Conservation (phyloP, 2,888 invertebrate species). For the Agrilus cyanescens region DNA sequence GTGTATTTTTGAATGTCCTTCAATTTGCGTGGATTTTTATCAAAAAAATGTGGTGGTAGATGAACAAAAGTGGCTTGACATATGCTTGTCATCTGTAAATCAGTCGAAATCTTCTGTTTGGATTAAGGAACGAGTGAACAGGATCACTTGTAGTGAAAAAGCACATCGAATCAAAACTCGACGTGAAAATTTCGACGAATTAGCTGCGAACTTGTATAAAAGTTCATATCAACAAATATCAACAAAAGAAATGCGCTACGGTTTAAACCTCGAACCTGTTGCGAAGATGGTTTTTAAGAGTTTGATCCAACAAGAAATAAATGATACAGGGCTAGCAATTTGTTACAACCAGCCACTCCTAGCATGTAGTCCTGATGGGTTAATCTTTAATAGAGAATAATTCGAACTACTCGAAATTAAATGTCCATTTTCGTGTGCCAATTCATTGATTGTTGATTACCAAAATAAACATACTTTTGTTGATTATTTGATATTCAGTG, state of each 20-base stretch:
- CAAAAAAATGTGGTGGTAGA: slow-evolving; percentile 1
- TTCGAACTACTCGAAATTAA: slow-evolving; percentile 12
- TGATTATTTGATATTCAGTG: not conserved
- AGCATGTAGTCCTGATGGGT: slow-evolving; percentile 8
- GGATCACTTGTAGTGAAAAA: slow-evolving; percentile 9
- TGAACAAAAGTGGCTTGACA: slow-evolving; percentile 6
- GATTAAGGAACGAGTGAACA: slow-evolving; percentile 5
- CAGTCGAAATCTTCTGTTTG: slow-evolving; percentile 7
- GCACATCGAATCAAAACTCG: slow-evolving; percentile 10
- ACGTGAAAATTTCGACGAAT: slow-evolving; percentile 1
- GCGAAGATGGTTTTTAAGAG: slow-evolving; percentile 3
- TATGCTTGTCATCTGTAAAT: slow-evolving; percentile 4
- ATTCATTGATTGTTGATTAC: slow-evolving; percentile 8
- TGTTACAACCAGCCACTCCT: slow-evolving; percentile 4
- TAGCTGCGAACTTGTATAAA: slow-evolving; percentile 6
- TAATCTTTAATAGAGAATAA: slow-evolving; percentile 5
- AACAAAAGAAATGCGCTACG: slow-evolving; percentile 7
- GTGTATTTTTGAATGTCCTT: too few relatives aligned
- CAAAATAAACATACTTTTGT: not conserved
- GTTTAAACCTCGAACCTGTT: slow-evolving; percentile 2
- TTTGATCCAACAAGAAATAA: not conserved
- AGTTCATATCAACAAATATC: slow-evolving; percentile 4
- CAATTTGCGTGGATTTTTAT: not conserved
- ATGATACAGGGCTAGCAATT: slow-evolving; percentile 6
- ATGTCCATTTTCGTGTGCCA: slow-evolving; percentile 9